These are phyloP conservation scores for Nestor notabilis DNA, from an alignment of 2,113 vertebrate genomes.

Conservation along the genomic window DNA sequence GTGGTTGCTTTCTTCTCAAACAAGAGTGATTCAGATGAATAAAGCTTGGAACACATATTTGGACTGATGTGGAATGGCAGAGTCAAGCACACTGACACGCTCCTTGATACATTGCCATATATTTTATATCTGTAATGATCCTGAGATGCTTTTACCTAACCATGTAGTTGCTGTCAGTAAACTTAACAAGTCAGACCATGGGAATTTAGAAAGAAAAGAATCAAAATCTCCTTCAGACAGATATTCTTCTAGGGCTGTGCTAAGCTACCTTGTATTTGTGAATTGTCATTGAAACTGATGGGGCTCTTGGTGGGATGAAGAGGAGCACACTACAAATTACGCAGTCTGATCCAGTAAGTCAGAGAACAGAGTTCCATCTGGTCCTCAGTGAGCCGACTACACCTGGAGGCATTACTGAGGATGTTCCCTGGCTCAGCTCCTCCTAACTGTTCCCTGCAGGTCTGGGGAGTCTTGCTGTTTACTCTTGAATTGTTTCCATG, in stretches of 20 bases:
- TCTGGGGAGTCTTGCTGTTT: not conserved
- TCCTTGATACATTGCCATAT: not conserved
- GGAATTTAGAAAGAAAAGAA: not conserved
- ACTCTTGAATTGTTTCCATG: accelerated
- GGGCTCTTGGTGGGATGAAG: not conserved
- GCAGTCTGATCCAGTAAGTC: not conserved
- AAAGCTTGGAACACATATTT: not conserved
- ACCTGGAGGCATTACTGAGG: not conserved
- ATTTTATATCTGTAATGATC: not conserved
- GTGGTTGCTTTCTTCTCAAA: not conserved
- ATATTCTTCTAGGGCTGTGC: not conserved
- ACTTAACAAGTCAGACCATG: not conserved
- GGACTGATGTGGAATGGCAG: not conserved
- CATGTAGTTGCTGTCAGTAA: not conserved
- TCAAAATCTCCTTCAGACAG: not conserved
- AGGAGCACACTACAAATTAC: not conserved
- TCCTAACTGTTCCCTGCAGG: not conserved
- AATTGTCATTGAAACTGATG: not conserved
- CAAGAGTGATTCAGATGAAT: not conserved
- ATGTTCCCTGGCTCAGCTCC: not conserved
- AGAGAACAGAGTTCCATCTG: not conserved
- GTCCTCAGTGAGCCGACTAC: not conserved
- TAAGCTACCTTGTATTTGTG: not conserved
- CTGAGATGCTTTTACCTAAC: not conserved
- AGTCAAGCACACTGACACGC: not conserved